Conservation (phyloP, 2,888 invertebrate genomes). For the Pseudeuparius sepicola region DNA sequence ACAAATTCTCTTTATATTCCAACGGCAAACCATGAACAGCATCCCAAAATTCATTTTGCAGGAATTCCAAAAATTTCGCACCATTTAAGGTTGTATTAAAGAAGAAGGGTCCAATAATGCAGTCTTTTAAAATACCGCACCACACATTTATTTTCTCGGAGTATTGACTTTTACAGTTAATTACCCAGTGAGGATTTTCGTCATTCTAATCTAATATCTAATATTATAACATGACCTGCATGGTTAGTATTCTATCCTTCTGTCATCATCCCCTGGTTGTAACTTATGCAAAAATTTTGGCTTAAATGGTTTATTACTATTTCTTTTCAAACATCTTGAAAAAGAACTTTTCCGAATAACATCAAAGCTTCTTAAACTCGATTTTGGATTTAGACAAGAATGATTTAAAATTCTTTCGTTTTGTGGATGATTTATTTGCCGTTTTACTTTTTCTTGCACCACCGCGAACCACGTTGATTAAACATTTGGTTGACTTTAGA, state of each 20-base stretch:
- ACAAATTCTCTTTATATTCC: too few relatives aligned
- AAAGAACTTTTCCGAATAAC: slow-evolving; percentile 6
- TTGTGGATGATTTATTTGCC: slow-evolving; percentile 11
- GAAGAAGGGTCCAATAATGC: too few relatives aligned
- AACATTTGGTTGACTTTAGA: slow-evolving; percentile 12
- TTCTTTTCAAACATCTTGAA: slow-evolving; percentile 11
- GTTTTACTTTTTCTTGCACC: slow-evolving; percentile 7
- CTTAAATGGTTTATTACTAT: slow-evolving; percentile 4
- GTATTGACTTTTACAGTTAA: too few relatives aligned
- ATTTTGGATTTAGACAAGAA: slow-evolving; percentile 3
- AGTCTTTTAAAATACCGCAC: too few relatives aligned
- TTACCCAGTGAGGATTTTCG: too few relatives aligned
- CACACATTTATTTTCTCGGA: too few relatives aligned
- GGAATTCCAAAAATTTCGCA: too few relatives aligned
- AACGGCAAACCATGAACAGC: too few relatives aligned
- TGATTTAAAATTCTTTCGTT: slow-evolving; percentile 8
- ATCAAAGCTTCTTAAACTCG: slow-evolving; percentile 11
- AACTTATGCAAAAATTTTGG: slow-evolving; percentile 13
- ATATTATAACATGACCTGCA: too few relatives aligned
- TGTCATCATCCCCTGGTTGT: slow-evolving; percentile 11
- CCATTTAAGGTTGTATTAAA: too few relatives aligned
- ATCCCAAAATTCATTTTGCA: too few relatives aligned
- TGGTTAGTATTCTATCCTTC: slow-evolving; percentile 12
- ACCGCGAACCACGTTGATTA: slow-evolving; percentile 7
- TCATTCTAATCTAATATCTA: too few relatives aligned